These are phyloP conservation scores for Coelopa frigida DNA, from an alignment of 1,140 invertebrate species.

Conservation along the genomic window DNA sequence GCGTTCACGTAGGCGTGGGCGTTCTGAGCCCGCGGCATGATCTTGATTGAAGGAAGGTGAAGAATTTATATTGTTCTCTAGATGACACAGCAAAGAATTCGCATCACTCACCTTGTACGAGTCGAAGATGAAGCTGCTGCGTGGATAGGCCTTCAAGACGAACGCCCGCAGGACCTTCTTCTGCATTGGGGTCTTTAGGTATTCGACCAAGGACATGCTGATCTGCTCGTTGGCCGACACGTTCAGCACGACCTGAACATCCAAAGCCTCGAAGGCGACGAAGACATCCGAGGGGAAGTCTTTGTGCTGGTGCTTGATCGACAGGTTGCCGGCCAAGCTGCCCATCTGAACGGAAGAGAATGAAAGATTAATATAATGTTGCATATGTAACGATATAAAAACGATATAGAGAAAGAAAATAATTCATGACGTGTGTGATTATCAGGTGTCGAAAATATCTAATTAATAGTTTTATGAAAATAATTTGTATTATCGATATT, in stretches of 20 bases:
- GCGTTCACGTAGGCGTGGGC: constrained; percentile 77
- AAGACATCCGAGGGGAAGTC: constrained; percentile 74
- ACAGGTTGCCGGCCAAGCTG: constrained; percentile 70
- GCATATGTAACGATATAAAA: too few species aligned
- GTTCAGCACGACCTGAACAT: constrained; percentile 46
- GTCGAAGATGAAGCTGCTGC: constrained; percentile 24
- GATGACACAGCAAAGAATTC: not conserved
- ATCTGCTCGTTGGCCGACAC: constrained; percentile 17
- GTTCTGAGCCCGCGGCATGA: constrained; percentile 70
- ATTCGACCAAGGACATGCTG: constrained; percentile 21
- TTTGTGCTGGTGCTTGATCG: constrained; percentile 61
- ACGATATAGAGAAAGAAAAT: too few species aligned
- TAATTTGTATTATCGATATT: too few species aligned
- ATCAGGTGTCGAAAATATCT: too few species aligned
- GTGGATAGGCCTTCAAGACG: constrained; percentile 24
- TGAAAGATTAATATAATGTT: too few species aligned
- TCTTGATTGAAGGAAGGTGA: constrained; percentile 22
- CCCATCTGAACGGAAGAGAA: constrained; percentile 46
- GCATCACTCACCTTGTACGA: constrained; percentile 50
- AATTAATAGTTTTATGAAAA: too few species aligned
- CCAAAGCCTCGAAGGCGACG: constrained; percentile 60
- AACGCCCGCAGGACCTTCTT: constrained; percentile 30
- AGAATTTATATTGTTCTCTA: not conserved
- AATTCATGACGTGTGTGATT: too few species aligned
- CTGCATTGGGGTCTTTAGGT: constrained; percentile 18